These are phyloP conservation scores for Paratrypauchen microcephalus DNA, from an alignment of 2,797 vertebrate genomes.

Conservation along the genomic window DNA sequence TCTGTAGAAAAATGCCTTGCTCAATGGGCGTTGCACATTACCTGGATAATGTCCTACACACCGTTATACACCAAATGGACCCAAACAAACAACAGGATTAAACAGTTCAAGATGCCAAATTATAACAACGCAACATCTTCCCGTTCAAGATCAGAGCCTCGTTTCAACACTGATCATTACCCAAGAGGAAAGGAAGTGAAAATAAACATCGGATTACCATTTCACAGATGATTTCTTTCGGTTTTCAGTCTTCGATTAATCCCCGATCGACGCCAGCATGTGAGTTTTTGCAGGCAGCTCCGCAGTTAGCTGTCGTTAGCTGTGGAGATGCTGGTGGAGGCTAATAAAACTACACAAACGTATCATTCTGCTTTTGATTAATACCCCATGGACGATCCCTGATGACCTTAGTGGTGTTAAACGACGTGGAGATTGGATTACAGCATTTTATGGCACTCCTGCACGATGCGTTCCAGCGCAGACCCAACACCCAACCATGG, in stretches of 20 bases:
- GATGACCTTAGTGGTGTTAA: neutral
- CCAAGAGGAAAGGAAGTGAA: constrained; percentile 12
- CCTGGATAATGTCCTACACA: constrained; percentile 27
- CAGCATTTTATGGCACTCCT: neutral
- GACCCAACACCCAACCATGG: constrained; percentile 7
- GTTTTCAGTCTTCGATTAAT: constrained; percentile 43
- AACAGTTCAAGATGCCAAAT: neutral
- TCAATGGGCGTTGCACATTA: constrained; percentile 68
- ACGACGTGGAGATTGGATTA: neutral
- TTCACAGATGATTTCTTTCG: constrained; percentile 42
- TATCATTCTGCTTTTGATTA: constrained; percentile 64
- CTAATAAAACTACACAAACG: constrained; percentile 47
- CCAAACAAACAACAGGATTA: neutral
- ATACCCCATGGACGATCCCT: neutral
- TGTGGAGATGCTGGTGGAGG: constrained; percentile 48
- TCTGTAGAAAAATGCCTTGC: constrained; percentile 56
- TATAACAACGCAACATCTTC: constrained; percentile 1
- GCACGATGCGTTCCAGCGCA: constrained; percentile 16
- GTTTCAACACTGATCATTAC: constrained; percentile 22
- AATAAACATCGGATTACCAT: constrained; percentile 63
- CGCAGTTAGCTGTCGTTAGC: constrained; percentile 65
- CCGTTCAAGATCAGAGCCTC: constrained; percentile 1
- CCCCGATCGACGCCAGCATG: constrained; percentile 44
- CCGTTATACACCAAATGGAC: constrained; percentile 38
- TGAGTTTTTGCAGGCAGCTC: constrained; percentile 36